Base-by-base conservation (phyloP, 2,888 invertebrate genomes). In the Xestia xanthographa region DNA sequence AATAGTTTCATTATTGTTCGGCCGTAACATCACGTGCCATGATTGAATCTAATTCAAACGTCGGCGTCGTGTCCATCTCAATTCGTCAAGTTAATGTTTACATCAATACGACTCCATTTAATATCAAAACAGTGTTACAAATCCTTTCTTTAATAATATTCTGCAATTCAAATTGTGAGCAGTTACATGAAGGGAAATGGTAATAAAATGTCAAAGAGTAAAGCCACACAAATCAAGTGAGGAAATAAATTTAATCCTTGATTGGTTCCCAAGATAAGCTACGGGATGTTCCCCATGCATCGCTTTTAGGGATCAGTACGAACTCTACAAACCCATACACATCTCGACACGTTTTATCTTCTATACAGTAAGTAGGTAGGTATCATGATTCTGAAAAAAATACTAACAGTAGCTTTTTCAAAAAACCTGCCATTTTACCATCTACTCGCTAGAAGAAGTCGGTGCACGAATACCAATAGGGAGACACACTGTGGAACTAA, bases 191-290 rank as follows among this genome's bases (percentile, higher is more conserved):
- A 22, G 17, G 58, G 56, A 26, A 41, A 53, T 11, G 43, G 45
- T 58, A 69, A 76, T 70, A 75, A 79, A 72, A 84, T 63, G 17
- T 72, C 48, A 65, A 50, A 66, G 45, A 76, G 58, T 26, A 68
- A 63, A 56, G 14, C 17, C 58, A 34, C n/a, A 63, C 66, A 73
- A 83, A 77, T 71, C 58, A 67, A 62, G 50, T 48, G 50, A 58
- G 22, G 75, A 66, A 68, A 74, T 80, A 76, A 76, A 75, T 65
- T 58, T 76, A 53, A 76, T 66, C 29, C 72, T 62, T 69, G 72
- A 86, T 86, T 71, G 29, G 53, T 66, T 60, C 58, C 62, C 58
- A 63, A 79, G 87, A 86, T 86, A 82, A 85, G 63, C 73, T 17
- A 66, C 66, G 43, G 66, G 26, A 62, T 56, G 29, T 67, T 50